phyloP scores from a whole-genome alignment of 2,113 vertebrate genomes.

The Cervus canadensis region DNA sequence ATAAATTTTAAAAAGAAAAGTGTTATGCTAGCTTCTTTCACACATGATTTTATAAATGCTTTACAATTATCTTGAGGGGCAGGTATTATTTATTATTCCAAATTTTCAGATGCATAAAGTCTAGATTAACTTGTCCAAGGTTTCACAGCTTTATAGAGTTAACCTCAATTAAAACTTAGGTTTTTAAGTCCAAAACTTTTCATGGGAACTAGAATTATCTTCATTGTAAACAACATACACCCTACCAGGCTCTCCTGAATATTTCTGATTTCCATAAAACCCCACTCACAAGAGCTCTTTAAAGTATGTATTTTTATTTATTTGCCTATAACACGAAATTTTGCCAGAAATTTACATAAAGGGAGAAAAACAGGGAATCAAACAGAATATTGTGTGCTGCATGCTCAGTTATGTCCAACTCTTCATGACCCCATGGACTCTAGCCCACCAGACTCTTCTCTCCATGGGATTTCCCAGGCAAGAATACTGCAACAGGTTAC shows the following conservation, averaged over 20 bases:
- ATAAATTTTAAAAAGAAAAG: not conserved
- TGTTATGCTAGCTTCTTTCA: not conserved
- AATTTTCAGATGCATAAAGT: not conserved
- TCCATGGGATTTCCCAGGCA: not conserved
- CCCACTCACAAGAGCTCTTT: not conserved
- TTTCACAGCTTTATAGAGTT: not conserved
- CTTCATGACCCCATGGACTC: not conserved
- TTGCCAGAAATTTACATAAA: not conserved
- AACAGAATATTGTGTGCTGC: not conserved
- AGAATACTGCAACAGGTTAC: not conserved
- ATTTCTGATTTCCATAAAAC: not conserved
- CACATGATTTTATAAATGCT: not conserved
- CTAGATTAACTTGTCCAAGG: not conserved
- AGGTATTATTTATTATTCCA: not conserved
- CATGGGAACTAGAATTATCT: not conserved
- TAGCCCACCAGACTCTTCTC: not conserved
- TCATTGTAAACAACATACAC: not conserved
- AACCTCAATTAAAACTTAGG: not conserved
- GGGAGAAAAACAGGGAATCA: not conserved
- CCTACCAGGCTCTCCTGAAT: not conserved
- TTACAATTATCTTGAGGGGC: not conserved
- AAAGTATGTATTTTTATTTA: not conserved
- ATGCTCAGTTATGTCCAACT: not conserved
- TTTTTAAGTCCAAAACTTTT: not conserved
- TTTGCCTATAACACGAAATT: not conserved